Evolutionary conservation across 2,888 invertebrate species (phyloP).

Genomic region (Mongoloraphidia duomilia): DNA sequence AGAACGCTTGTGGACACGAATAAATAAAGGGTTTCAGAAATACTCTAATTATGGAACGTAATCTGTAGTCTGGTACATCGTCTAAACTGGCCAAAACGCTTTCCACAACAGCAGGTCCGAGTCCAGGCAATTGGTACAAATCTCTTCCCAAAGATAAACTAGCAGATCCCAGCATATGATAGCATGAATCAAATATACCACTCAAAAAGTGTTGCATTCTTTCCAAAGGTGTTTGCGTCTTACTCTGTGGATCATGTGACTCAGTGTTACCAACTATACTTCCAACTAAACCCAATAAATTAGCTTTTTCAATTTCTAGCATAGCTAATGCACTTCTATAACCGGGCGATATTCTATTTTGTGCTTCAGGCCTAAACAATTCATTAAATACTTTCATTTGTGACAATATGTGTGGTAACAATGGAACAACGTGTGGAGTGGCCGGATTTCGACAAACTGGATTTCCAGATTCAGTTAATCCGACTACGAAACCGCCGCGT

Average conservation of each 20-base stretch:
- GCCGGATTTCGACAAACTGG: conserved; percentile 79
- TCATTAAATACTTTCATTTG: conserved; percentile 69
- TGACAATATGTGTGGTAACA: conserved; percentile 64
- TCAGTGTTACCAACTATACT: conserved; percentile 24
- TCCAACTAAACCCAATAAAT: conserved; percentile 49
- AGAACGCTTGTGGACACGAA: conserved; percentile 72
- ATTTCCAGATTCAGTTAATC: conserved; percentile 58
- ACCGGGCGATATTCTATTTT: conserved; percentile 45
- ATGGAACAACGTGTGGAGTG: conserved; percentile 64
- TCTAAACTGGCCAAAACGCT: conserved; percentile 57
- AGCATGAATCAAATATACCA: conserved; percentile 66
- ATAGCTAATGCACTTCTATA: conserved; percentile 57
- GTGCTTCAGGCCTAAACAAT: conserved; percentile 57
- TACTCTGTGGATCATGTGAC: conserved; percentile 24
- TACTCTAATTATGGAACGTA: conserved; percentile 67
- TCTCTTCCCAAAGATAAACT: conserved; percentile 72
- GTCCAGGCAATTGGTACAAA: conserved; percentile 63
- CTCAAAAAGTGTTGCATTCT: conserved; percentile 76
- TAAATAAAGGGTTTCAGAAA: conserved; percentile 77
- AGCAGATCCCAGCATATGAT: conserved; percentile 63
- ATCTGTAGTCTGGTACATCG: conserved; percentile 69
- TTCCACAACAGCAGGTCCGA: conserved; percentile 57
- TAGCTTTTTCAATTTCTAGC: conserved; percentile 61
- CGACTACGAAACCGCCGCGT: conserved; percentile 71
- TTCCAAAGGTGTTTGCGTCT: conserved; percentile 45